A percentile compares a stretch with the other conserved stretches of the same genome.
phyloP scores from a whole-genome alignment of 2,113 vertebrate species.

The Puntigrus tetrazona region DNA sequence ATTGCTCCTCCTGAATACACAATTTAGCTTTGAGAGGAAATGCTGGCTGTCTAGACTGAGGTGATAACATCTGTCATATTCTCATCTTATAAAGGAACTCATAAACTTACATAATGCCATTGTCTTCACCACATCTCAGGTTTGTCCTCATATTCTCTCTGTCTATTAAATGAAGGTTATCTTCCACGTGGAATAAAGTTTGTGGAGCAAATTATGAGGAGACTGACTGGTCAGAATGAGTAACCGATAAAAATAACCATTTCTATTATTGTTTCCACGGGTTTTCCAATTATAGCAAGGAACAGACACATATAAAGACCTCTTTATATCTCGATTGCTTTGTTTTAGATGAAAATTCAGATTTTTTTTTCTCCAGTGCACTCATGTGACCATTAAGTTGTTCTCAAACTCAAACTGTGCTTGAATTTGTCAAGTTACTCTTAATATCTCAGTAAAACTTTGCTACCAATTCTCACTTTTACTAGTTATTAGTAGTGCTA shows the following conservation, averaged over 20 bases:
- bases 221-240: not conserved
- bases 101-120: not conserved
- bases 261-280: not conserved
- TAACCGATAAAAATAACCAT: slow-evolving; percentile 26
- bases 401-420: not conserved
- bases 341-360: not conserved
- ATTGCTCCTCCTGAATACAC: slow-evolving; percentile 12
- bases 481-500: too few species aligned
- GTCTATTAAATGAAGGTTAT: slow-evolving; percentile 4
- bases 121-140: not conserved
- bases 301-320: too few species aligned
- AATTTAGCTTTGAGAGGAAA: not conserved
- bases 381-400: not conserved
- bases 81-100: slow-evolving; percentile 7
- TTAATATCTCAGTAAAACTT: too few species aligned
- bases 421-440: not conserved
- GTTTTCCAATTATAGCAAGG: not conserved
- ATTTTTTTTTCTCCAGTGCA: not conserved
- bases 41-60: not conserved
- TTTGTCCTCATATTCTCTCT: not conserved
- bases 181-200: slow-evolving; percentile 11
- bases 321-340: not conserved
- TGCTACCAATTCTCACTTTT: too few species aligned
- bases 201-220: slow-evolving; percentile 22
- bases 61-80: slow-evolving; percentile 18